Evolutionary conservation across 2,113 vertebrate genomes (phyloP).

Genomic region (Meles meles): DNA sequence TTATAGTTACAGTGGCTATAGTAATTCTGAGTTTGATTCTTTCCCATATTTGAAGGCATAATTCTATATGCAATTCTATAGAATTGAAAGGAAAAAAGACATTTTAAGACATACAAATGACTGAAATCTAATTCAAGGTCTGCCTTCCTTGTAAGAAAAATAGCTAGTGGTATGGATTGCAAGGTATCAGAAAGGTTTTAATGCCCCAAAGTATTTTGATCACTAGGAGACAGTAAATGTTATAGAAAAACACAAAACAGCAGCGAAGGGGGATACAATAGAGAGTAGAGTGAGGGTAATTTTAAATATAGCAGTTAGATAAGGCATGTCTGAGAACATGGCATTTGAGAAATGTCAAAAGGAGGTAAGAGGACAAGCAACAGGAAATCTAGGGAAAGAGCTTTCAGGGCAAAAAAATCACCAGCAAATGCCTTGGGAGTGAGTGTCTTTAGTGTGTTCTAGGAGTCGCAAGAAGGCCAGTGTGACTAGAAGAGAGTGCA

Average conservation of each 20-base stretch:
- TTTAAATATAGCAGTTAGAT: background rate
- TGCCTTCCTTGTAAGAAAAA: background rate
- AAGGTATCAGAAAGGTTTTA: background rate
- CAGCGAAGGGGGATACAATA: background rate
- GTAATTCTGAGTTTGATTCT: conserved; percentile 16
- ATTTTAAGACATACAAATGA: background rate
- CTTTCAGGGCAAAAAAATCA: background rate
- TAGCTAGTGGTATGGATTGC: background rate
- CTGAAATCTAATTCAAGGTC: conserved; percentile 4
- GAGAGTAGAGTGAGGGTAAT: background rate
- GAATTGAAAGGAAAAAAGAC: conserved; percentile 1
- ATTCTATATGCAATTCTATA: background rate
- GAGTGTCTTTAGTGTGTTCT: background rate
- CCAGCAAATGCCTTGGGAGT: background rate
- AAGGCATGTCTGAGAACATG: background rate
- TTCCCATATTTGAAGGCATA: background rate
- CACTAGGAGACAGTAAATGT: background rate
- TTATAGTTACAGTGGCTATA: background rate
- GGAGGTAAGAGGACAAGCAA: background rate
- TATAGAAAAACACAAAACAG: background rate
- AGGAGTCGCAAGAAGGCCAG: background rate
- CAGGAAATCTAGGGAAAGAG: background rate
- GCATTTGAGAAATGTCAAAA: background rate
- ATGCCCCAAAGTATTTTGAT: background rate
- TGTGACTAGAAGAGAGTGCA: background rate